Evolutionary conservation across 2,888 invertebrate species (phyloP).

Genomic region (Caenorhabditis sp.): DNA sequence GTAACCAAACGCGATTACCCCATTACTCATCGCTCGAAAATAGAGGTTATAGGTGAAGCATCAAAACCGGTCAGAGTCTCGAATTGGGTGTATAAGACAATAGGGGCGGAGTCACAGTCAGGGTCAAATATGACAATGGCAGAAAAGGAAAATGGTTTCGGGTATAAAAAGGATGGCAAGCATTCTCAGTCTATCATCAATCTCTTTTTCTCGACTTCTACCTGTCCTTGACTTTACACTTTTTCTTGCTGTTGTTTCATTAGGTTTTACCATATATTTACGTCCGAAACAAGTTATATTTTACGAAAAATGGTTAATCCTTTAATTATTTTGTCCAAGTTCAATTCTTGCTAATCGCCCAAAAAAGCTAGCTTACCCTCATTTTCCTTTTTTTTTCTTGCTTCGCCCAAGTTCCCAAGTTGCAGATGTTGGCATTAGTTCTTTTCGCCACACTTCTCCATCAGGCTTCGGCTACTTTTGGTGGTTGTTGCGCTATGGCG

Average conservation of each 20-base stretch:
- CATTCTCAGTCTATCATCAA: constrained; percentile 11
- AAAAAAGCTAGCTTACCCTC: not conserved
- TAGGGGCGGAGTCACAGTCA: constrained; percentile 16
- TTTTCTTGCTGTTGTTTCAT: not conserved
- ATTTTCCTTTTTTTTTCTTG: constrained; percentile 5
- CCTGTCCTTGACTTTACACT: constrained; percentile 10
- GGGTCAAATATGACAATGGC: constrained; percentile 21
- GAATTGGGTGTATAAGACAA: constrained; percentile 13
- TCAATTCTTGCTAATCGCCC: not conserved
- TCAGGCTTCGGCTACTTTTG: constrained; percentile 33
- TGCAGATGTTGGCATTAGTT: constrained; percentile 4
- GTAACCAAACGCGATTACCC: constrained; percentile 38
- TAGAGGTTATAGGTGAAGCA: constrained; percentile 21
- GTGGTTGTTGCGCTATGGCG: constrained; percentile 51
- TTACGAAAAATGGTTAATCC: too few species aligned
- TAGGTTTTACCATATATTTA: not conserved
- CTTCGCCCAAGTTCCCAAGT: not conserved
- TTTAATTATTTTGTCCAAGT: not conserved
- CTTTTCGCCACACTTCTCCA: constrained; percentile 32
- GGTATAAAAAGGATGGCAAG: constrained; percentile 7
- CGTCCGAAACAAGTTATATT: not conserved
- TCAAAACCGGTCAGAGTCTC: constrained; percentile 32
- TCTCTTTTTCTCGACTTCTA: constrained; percentile 17
- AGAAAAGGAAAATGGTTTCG: constrained; percentile 10
- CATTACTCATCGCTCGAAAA: constrained; percentile 28